Percentiles rank a stretch among this genome's conserved stretches.
These are phyloP conservation scores for Ursus arctos DNA, from an alignment of 2,113 vertebrate species.

Conservation along the genomic window DNA sequence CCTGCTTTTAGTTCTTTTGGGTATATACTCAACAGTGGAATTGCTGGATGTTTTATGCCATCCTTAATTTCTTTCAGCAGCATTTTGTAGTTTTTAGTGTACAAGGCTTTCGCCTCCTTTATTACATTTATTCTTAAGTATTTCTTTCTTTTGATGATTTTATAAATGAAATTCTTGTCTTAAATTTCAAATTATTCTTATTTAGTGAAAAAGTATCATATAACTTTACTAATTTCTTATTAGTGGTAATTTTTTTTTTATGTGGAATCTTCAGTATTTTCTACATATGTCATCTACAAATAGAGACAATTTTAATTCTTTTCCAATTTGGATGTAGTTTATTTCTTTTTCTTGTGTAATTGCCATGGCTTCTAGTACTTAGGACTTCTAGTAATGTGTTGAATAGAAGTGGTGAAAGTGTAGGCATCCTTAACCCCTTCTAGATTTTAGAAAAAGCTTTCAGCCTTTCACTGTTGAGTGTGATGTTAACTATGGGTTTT, in stretches of 20 bases:
- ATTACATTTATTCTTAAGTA: neutral
- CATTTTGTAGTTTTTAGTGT: neutral
- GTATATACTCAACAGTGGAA: neutral
- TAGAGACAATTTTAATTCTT: neutral
- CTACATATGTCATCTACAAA: neutral
- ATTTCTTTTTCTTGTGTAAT: neutral
- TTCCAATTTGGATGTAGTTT: neutral
- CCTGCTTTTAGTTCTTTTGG: neutral
- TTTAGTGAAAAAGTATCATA: neutral
- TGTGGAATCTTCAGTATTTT: neutral
- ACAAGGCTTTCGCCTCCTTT: neutral
- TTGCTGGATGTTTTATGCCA: neutral
- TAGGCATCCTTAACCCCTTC: neutral
- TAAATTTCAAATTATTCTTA: neutral
- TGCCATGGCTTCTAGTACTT: neutral
- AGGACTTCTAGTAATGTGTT: neutral
- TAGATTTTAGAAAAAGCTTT: conserved; percentile 31
- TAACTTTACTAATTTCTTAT: neutral
- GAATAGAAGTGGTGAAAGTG: neutral
- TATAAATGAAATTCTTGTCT: neutral
- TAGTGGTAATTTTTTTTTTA: neutral
- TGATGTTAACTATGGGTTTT: neutral
- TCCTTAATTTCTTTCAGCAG: neutral
- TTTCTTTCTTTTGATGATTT: neutral
- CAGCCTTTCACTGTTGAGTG: neutral